Evolutionary conservation across 1,140 invertebrate species (phyloP).

Genomic region (Octopus sinensis): DNA sequence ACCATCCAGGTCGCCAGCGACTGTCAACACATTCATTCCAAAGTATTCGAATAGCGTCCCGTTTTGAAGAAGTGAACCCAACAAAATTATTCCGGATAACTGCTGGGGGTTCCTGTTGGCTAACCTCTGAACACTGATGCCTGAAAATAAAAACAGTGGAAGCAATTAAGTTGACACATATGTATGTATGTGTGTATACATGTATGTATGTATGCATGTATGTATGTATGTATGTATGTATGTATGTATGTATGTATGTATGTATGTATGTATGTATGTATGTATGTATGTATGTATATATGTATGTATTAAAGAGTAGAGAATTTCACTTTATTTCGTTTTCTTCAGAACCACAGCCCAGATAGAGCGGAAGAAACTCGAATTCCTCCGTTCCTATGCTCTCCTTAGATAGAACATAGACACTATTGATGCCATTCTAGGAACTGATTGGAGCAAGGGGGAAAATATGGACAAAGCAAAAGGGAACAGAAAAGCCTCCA

Average conservation of each 20-base stretch:
- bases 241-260: slow-evolving; percentile 14
- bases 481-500: too few species aligned
- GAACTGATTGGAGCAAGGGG: too few species aligned
- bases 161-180: background rate
- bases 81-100: background rate
- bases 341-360: too few species aligned
- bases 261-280: slow-evolving; percentile 1
- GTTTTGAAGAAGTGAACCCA: background rate
- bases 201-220: slow-evolving; percentile 10
- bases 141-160: background rate
- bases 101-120: background rate
- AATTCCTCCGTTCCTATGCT: too few species aligned
- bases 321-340: too few species aligned
- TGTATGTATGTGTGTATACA: background rate
- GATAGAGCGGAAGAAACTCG: too few species aligned
- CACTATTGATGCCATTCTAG: too few species aligned
- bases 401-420: too few species aligned
- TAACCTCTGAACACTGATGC: background rate
- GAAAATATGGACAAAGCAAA: too few species aligned
- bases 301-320: background rate
- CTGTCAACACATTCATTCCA: background rate
- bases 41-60: background rate
- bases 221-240: slow-evolving; percentile 13
- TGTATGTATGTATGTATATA: slow-evolving; percentile 1
- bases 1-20: slow-evolving; percentile 1